A percentile compares a stretch with the other conserved stretches of the same genome.
These are phyloP conservation scores for Plecotus auritus DNA, from an alignment of 2,113 vertebrate genomes.

Conservation along the genomic window DNA sequence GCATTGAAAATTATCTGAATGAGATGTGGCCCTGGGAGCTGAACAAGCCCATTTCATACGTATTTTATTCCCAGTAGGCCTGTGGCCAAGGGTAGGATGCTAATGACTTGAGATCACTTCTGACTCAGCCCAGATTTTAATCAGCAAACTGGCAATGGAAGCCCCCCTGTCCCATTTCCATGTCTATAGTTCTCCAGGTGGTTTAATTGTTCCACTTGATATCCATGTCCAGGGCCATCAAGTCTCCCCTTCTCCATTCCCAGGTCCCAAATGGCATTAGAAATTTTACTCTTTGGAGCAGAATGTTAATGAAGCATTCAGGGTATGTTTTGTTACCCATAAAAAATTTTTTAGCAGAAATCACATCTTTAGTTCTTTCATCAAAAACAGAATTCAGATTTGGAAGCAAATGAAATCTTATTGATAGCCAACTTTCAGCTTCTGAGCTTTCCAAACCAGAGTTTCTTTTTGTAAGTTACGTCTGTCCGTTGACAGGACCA, in stretches of 20 bases:
- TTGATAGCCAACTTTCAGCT: slow-evolving; percentile 66
- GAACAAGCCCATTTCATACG: slow-evolving; percentile 30
- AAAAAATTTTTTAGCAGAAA: slow-evolving; percentile 23
- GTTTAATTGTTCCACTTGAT: slow-evolving; percentile 45
- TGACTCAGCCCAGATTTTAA: slow-evolving; percentile 61
- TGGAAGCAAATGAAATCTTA: slow-evolving; percentile 64
- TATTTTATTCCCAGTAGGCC: slow-evolving; percentile 36
- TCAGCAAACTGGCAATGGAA: slow-evolving; percentile 44
- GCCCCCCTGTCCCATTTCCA: slow-evolving; percentile 12
- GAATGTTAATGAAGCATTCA: slow-evolving; percentile 44
- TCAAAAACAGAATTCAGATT: slow-evolving; percentile 57
- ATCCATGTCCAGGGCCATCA: neutral
- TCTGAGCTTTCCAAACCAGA: slow-evolving; percentile 60
- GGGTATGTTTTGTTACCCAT: slow-evolving; percentile 29
- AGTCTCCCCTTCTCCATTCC: neutral
- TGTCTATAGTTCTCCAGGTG: slow-evolving; percentile 50
- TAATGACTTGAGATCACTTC: slow-evolving; percentile 41
- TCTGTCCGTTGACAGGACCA: slow-evolving; percentile 71
- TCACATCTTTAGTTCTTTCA: slow-evolving; percentile 44
- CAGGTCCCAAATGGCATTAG: neutral
- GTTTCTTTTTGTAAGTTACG: slow-evolving; percentile 63
- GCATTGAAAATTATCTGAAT: neutral
- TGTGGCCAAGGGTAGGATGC: neutral
- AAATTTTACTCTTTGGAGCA: slow-evolving; percentile 29
- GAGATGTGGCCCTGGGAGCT: neutral